Conservation (phyloP, 2,888 invertebrate species). For the Plagodis dolabraria region DNA sequence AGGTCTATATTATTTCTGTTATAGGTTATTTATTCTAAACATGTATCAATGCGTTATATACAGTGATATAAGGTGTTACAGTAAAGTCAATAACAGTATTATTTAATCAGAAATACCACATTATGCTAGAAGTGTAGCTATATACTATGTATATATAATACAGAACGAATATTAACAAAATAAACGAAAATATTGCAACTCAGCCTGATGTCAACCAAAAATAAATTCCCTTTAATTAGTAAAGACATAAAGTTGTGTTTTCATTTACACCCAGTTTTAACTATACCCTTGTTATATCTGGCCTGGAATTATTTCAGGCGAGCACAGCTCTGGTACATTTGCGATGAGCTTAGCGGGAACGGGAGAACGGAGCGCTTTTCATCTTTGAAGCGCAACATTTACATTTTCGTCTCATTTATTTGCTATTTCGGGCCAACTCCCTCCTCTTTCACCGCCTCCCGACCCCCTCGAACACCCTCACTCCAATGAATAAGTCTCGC, state of each 20-base stretch:
- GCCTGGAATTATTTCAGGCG: slow-evolving; percentile 79
- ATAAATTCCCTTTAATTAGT: slow-evolving; percentile 47
- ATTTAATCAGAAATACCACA: too few relatives aligned
- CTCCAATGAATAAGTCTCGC: slow-evolving; percentile 81
- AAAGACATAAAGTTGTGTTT: slow-evolving; percentile 43
- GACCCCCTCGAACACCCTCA: slow-evolving; percentile 58
- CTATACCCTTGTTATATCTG: slow-evolving; percentile 64
- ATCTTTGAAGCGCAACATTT: slow-evolving; percentile 84
- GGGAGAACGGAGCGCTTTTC: slow-evolving; percentile 80
- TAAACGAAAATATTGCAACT: slow-evolving; percentile 4
- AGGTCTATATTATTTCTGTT: too few relatives aligned
- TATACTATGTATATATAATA: background rate
- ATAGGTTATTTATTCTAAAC: too few relatives aligned
- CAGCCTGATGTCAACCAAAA: slow-evolving; percentile 22
- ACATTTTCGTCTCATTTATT: slow-evolving; percentile 86
- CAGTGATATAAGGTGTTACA: too few relatives aligned
- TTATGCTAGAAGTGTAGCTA: background rate
- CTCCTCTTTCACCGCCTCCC: slow-evolving; percentile 50
- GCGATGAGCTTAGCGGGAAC: slow-evolving; percentile 82
- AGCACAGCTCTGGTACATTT: slow-evolving; percentile 82
- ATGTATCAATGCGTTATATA: too few relatives aligned
- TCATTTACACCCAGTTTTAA: slow-evolving; percentile 51
- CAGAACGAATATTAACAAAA: background rate
- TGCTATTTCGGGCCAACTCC: slow-evolving; percentile 81
- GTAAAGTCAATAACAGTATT: too few relatives aligned